Conservation (phyloP, 1,140 invertebrate genomes). For the Grapholita molesta region DNA sequence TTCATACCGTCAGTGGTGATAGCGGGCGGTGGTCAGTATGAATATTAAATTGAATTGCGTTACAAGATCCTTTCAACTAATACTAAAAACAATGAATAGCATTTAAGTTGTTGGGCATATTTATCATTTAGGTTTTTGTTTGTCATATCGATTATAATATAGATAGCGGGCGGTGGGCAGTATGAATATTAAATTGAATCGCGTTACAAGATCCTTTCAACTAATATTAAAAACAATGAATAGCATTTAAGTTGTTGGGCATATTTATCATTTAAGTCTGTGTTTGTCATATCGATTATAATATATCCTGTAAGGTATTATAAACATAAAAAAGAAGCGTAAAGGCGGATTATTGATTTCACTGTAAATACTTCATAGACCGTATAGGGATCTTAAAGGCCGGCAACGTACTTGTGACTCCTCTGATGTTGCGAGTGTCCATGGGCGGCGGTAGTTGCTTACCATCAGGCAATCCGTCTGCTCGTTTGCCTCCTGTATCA, state of each 20-base stretch:
- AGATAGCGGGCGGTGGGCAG: slow-evolving; percentile 30
- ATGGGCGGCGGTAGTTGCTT: too few species aligned
- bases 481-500: too few species aligned
- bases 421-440: slow-evolving; percentile 29
- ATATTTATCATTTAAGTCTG: too few species aligned
- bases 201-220: slow-evolving; percentile 16
- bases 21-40: slow-evolving; percentile 30
- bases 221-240: slow-evolving; percentile 20
- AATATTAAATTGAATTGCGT: slow-evolving; percentile 39
- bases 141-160: too few species aligned
- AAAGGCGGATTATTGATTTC: slow-evolving; percentile 2
- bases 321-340: slow-evolving; percentile 1
- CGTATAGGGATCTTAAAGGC: too few species aligned
- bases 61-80: slow-evolving; percentile 19
- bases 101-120: background rate
- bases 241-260: background rate
- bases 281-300: background rate
- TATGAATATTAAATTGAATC: slow-evolving; percentile 43
- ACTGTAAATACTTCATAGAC: slow-evolving; percentile 26
- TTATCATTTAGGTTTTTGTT: too few species aligned
- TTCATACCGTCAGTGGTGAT: slow-evolving; percentile 32
- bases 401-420: too few species aligned
- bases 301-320: background rate
- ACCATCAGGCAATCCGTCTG: too few species aligned
- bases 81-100: slow-evolving; percentile 17